phyloP scores from a whole-genome alignment of 2,888 invertebrate genomes.

The Euphydryas editha region DNA sequence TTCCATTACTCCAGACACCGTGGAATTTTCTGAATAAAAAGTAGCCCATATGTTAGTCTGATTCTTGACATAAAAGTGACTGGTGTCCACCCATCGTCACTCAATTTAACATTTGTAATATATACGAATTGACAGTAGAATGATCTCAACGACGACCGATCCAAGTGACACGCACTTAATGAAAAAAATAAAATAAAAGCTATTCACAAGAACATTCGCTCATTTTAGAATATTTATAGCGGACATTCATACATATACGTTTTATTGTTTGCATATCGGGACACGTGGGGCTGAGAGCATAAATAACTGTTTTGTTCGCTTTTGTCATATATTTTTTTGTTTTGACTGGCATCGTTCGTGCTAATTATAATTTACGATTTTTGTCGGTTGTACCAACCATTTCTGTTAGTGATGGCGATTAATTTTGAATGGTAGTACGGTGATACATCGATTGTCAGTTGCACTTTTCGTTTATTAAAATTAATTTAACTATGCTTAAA shows the following conservation, averaged over 20 bases:
- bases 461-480: not conserved
- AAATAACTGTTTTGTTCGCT: slow-evolving; percentile 30
- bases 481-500: not conserved
- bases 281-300: slow-evolving; percentile 23
- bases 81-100: too few relatives aligned
- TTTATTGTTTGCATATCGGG: slow-evolving; percentile 24
- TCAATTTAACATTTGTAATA: too few relatives aligned
- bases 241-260: slow-evolving; percentile 10
- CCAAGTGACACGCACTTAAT: not conserved
- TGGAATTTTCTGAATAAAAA: too few relatives aligned
- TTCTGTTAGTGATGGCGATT: not conserved
- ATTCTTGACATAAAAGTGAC: too few relatives aligned
- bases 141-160: not conserved
- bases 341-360: slow-evolving; percentile 1
- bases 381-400: not conserved
- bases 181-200: slow-evolving; percentile 11
- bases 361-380: slow-evolving; percentile 1
- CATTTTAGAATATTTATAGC: slow-evolving; percentile 27
- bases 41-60: too few relatives aligned
- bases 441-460: too few relatives aligned
- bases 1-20: too few relatives aligned
- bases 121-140: not conserved
- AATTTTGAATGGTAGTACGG: not conserved
- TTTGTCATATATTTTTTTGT: slow-evolving; percentile 22
- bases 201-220: slow-evolving; percentile 8